These are phyloP conservation scores for Diachasma alloeum DNA, from an alignment of 1,140 invertebrate genomes.

Conservation along the genomic window DNA sequence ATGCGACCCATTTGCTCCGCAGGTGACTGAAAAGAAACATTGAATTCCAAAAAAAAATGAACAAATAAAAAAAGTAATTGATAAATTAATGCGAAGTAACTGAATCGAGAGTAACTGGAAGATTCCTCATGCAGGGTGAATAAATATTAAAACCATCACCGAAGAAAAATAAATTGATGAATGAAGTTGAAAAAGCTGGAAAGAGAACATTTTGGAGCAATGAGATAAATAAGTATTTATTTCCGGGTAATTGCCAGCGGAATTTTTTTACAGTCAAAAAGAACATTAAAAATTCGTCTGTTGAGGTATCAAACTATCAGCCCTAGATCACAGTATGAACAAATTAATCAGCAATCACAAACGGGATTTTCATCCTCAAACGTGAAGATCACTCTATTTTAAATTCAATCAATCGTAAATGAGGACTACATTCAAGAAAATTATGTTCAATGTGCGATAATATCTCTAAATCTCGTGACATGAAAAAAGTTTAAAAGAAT, in stretches of 20 bases:
- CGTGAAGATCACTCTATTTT: too few relatives aligned
- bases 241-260: neutral
- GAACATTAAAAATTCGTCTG: neutral
- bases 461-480: neutral
- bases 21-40: slow-evolving; percentile 17
- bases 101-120: neutral
- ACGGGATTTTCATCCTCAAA: too few relatives aligned
- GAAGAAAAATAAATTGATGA: too few relatives aligned
- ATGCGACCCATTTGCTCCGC: slow-evolving; percentile 15
- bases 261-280: neutral
- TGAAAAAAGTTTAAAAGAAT: too few relatives aligned
- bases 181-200: too few relatives aligned
- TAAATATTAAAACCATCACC: too few relatives aligned
- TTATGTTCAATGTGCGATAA: slow-evolving; percentile 58
- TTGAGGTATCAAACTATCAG: neutral
- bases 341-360: neutral
- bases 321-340: neutral
- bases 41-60: slow-evolving; percentile 16
- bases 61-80: neutral
- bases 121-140: neutral
- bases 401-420: too few relatives aligned
- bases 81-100: neutral
- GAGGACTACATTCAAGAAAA: slow-evolving; percentile 42
- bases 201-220: neutral
- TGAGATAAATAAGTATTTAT: neutral